Conservation (phyloP, 53 echinoderm and acorn worm genomes). For the Echinometra lucunter region DNA sequence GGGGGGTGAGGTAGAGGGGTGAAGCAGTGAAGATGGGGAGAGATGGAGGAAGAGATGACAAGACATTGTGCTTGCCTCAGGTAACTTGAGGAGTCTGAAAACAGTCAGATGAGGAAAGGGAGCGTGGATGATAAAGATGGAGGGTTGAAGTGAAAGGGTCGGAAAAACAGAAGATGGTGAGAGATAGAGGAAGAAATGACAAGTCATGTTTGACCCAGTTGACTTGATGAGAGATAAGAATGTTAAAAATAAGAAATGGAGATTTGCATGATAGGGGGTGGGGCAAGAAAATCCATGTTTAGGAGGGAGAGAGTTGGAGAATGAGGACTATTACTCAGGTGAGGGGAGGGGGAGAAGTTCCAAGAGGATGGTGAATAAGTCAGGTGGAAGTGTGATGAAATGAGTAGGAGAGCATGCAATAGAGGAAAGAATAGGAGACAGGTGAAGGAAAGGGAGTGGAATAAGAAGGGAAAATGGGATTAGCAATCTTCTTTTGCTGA, state of each 20-base stretch:
- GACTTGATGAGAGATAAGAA: not conserved
- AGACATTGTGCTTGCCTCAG: not conserved
- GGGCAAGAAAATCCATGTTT: not conserved
- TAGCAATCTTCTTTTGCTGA: not conserved
- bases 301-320: not conserved
- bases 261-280: not conserved
- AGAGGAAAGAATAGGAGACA: not conserved
- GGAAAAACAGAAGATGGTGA: not conserved
- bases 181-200: not conserved
- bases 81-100: not conserved
- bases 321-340: not conserved
- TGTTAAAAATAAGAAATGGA: not conserved
- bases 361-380: not conserved
- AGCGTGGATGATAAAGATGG: not conserved
- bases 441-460: not conserved
- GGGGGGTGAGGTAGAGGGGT: too few species aligned
- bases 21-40: not conserved
- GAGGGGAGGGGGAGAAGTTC: not conserved
- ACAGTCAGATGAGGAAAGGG: not conserved
- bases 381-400: not conserved
- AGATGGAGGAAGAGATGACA: not conserved
- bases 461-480: not conserved
- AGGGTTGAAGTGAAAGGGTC: not conserved
- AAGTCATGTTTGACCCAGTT: not conserved
- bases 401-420: not conserved